phyloP scores from a whole-genome alignment of 2,797 vertebrate species.

The Mormyrops attenuatus region DNA sequence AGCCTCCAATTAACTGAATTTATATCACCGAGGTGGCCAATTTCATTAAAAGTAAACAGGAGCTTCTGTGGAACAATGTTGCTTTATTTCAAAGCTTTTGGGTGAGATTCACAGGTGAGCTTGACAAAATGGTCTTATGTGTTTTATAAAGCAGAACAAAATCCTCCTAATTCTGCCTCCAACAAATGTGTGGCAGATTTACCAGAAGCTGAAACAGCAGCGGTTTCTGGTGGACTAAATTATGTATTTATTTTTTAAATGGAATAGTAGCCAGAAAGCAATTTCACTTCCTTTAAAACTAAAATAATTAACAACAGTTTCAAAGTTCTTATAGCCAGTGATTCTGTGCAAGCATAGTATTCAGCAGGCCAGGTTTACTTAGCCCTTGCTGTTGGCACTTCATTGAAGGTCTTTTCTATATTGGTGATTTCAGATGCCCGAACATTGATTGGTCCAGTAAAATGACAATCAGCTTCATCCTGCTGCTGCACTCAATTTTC shows the following conservation, averaged over 20 bases:
- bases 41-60: conserved; percentile 41
- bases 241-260: background rate
- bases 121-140: background rate
- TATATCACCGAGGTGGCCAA: conserved; percentile 33
- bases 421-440: background rate
- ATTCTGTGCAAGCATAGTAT: background rate
- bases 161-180: background rate
- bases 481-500: conserved; percentile 23
- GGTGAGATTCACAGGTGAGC: conserved; percentile 23
- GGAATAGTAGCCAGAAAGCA: background rate
- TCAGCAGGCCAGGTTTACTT: background rate
- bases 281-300: conserved; percentile 18
- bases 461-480: conserved; percentile 24
- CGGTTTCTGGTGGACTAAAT: background rate
- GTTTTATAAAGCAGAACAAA: background rate
- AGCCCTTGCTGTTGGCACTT: conserved; percentile 19
- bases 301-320: conserved; percentile 11
- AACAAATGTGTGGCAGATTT: background rate
- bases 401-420: background rate
- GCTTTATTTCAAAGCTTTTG: conserved; percentile 30
- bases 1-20: conserved; percentile 41
- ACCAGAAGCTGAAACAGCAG: background rate
- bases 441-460: conserved; percentile 22
- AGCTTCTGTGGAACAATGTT: conserved; percentile 53
- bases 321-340: conserved; percentile 1